phyloP scores from a whole-genome alignment of 2,797 vertebrate genomes.

The Steatocranus sp. region DNA sequence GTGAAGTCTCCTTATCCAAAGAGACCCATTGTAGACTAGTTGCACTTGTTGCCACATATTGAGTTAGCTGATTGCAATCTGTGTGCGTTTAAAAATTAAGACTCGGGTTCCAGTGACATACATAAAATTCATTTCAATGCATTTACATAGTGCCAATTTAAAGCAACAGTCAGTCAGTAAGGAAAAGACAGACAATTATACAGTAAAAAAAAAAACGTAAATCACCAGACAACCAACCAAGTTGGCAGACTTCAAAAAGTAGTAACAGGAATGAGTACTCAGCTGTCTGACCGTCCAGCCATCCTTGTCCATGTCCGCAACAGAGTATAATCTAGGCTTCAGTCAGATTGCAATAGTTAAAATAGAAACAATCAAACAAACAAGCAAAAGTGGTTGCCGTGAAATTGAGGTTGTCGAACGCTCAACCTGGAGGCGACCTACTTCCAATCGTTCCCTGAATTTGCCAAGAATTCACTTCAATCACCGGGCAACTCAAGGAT shows the following conservation, averaged over 20 bases:
- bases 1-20: neutral
- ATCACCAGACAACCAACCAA: neutral
- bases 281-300: neutral
- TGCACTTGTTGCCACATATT: neutral
- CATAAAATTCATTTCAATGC: neutral
- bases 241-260: neutral
- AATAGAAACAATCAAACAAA: neutral
- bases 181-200: neutral
- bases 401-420: neutral
- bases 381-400: neutral
- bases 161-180: neutral
- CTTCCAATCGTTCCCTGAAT: neutral
- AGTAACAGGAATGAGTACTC: neutral
- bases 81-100: neutral
- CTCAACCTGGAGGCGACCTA: neutral
- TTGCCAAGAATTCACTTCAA: neutral
- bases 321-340: neutral
- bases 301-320: neutral
- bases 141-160: neutral
- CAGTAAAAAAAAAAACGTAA: neutral
- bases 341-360: neutral
- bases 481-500: neutral
- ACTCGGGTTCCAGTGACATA: neutral
- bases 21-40: neutral
- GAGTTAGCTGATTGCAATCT: neutral